These are phyloP conservation scores for Neuroterus valhalla DNA, from an alignment of 1,140 invertebrate genomes.

Conservation along the genomic window DNA sequence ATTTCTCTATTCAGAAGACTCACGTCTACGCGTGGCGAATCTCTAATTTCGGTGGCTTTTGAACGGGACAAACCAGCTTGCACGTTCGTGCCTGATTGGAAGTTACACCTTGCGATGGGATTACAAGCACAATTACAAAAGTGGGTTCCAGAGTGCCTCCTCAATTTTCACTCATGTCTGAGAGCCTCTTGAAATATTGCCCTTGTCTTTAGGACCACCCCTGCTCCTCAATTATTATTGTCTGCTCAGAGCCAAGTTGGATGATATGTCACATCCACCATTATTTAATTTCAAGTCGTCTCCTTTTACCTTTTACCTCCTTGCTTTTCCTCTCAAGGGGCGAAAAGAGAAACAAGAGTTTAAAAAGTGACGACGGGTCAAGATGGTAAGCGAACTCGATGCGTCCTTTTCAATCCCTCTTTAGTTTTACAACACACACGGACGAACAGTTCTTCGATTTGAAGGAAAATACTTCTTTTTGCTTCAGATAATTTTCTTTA, in stretches of 20 bases:
- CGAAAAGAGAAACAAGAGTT: constrained; percentile 8
- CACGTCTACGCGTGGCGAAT: constrained; percentile 2
- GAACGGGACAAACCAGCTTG: constrained; percentile 1
- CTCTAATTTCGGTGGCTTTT: constrained; percentile 11
- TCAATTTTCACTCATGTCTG: constrained; percentile 40
- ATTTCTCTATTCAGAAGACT: constrained; percentile 1
- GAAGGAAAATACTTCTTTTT: no score
- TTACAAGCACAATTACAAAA: constrained; percentile 55
- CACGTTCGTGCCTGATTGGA: constrained; percentile 27
- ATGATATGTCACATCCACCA: constrained; percentile 47
- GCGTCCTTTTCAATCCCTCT: constrained; percentile 10
- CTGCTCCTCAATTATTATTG: constrained; percentile 47
- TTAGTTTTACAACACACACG: no score
- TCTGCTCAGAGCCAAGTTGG: constrained; percentile 20
- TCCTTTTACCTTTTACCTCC: neutral
- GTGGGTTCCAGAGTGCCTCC: constrained; percentile 44
- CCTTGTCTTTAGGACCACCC: constrained; percentile 1
- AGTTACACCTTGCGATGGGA: constrained; percentile 41
- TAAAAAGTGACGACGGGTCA: constrained; percentile 14
- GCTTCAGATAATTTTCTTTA: no score
- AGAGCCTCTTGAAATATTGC: constrained; percentile 30
- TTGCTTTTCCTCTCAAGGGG: neutral
- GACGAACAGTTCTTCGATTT: no score
- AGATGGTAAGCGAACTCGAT: neutral
- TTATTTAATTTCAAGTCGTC: constrained; percentile 37